Percentiles rank a stretch among this genome's conserved stretches.
Conservation (phyloP, 2,797 vertebrate species). For the Poecilia wingei region DNA sequence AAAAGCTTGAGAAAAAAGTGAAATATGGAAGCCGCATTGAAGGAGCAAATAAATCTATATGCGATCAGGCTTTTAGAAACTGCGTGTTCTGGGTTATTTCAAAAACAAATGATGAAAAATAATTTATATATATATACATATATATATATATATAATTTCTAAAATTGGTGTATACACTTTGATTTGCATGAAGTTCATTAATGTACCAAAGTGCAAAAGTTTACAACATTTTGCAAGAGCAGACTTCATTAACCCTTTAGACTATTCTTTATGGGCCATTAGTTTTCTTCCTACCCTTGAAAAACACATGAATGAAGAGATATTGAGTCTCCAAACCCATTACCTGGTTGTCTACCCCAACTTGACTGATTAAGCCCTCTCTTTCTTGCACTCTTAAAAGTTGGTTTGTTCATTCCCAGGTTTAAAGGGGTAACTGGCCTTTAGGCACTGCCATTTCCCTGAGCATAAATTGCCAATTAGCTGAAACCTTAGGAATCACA, state of each 20-base stretch:
- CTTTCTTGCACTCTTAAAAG: constrained; percentile 37
- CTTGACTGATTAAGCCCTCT: constrained; percentile 62
- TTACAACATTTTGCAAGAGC: constrained; percentile 12
- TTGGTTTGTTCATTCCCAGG: constrained; percentile 52
- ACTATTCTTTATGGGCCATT: constrained; percentile 40
- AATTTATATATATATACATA: too few species aligned
- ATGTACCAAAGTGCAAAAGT: constrained; percentile 14
- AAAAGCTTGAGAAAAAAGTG: neutral
- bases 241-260: constrained; percentile 36
- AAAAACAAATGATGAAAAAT: neutral
- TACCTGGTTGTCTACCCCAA: constrained; percentile 45
- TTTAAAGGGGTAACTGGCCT: constrained; percentile 70
- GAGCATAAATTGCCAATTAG: constrained; percentile 78
- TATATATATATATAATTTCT: neutral
- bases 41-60: neutral
- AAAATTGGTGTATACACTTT: neutral
- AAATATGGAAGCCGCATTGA: neutral
- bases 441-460: constrained; percentile 65
- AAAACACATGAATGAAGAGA: constrained; percentile 28
- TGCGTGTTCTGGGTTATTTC: neutral
- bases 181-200: constrained; percentile 4
- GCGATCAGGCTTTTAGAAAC: neutral
- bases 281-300: constrained; percentile 35
- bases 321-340: constrained; percentile 49
- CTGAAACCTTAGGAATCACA: constrained; percentile 64